These are phyloP conservation scores for Psix sp. DNA, from an alignment of 1,140 invertebrate genomes.

Conservation along the genomic window DNA sequence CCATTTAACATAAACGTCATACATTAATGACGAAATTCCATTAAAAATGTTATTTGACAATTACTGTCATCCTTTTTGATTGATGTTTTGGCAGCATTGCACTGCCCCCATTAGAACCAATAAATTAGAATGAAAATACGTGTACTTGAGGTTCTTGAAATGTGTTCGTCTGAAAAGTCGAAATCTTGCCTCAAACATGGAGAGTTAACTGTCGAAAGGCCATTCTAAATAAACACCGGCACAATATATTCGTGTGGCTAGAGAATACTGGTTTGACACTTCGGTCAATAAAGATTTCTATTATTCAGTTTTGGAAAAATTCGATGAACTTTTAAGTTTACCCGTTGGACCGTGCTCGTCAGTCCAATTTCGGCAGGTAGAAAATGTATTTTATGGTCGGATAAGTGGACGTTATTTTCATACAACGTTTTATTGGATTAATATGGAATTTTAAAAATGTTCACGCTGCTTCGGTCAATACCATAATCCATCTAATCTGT, in stretches of 20 bases:
- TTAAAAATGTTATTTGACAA: no score
- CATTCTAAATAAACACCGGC: constrained; percentile 19
- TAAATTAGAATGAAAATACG: no score
- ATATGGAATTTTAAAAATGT: constrained; percentile 30
- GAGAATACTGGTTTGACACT: constrained; percentile 44
- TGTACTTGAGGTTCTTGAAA: no score
- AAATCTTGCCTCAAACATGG: no score
- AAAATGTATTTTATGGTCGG: constrained; percentile 37
- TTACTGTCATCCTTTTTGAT: no score
- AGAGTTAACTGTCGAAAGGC: no score
- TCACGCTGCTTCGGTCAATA: constrained; percentile 20
- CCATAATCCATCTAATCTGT: constrained; percentile 50
- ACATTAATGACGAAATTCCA: no score
- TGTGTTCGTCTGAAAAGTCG: no score
- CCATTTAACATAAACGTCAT: no score
- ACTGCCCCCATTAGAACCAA: no score
- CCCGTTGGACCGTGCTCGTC: constrained; percentile 10
- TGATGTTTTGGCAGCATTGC: no score
- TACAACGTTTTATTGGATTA: constrained; percentile 41
- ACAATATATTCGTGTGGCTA: constrained; percentile 28
- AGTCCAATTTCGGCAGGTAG: constrained; percentile 41
- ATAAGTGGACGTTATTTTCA: constrained; percentile 45
- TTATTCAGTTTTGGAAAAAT: constrained; percentile 28
- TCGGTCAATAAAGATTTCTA: constrained; percentile 45
- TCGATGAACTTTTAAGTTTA: constrained; percentile 20